Conservation (phyloP, 2,113 vertebrate species). For the Chrysochloris asiatica region DNA sequence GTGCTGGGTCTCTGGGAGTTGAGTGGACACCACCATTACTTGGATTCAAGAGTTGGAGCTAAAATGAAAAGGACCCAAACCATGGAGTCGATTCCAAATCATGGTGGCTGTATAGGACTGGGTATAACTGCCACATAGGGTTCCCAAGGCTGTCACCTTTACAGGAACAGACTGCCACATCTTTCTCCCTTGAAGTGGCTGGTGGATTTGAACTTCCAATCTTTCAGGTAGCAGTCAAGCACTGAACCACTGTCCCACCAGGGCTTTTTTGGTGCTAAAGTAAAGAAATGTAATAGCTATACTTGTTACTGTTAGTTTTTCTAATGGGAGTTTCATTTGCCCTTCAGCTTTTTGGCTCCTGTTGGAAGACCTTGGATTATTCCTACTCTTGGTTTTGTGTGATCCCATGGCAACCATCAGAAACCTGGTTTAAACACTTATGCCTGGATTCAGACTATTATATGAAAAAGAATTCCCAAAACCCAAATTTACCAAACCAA, state of each 20-base stretch:
- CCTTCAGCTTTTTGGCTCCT: neutral
- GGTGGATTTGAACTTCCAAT: no score
- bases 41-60: neutral
- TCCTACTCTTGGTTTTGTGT: slow-evolving; percentile 1
- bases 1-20: neutral
- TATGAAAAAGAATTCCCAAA: slow-evolving; percentile 14
- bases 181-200: no score
- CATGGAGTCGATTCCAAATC: no score
- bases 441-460: no score
- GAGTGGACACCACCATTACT: neutral
- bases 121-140: no score
- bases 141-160: no score
- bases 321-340: neutral
- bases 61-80: neutral
- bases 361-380: slow-evolving; percentile 2
- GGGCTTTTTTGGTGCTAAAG: neutral
- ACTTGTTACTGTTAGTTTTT: neutral
- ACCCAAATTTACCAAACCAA: neutral
- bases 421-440: no score
- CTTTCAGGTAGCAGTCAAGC: no score
- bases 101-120: no score
- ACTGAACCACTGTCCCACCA: no score
- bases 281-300: neutral
- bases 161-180: no score
- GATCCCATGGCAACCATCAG: neutral